Evolutionary conservation across 2,888 invertebrate genomes (phyloP), one percentile per base, ranked within the genome.

Genomic region (Hololepta plana): DNA sequence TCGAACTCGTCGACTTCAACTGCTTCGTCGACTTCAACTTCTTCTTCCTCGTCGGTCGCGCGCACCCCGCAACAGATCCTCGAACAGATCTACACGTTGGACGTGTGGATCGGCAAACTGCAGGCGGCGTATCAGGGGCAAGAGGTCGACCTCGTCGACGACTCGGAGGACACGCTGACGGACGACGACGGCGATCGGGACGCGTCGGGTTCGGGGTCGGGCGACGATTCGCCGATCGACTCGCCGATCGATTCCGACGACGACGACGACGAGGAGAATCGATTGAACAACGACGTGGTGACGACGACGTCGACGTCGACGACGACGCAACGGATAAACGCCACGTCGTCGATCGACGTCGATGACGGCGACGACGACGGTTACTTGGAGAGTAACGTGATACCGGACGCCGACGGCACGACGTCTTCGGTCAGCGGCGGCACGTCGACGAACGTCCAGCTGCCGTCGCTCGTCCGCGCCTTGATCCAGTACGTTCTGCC

Each of bases 81-180:
- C 37, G 69, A 79, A 38, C 87, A 87, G 51, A 64, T 77, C 17
- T 74, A 72, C 42, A 65, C 72, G 27, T 60, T 95, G 24, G 70
- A 74, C 41, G 69, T 72, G 16, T 74, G 87, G 38, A 76, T 80
- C 15, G 76, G 69, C 36, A 72, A 82, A 43, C 61, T 95, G 33
- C 72, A 77, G 44, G 80, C 77, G 46, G 93, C 93, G 0, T 85
- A 77, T 57, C 85, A 85, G 45, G 93, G 91, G 0, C 67, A 77
- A 38, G 88, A 91, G 46, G 88, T 91, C 15, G 82, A 85, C 42
- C 36, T 51, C 22, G 39, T 46, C 12, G 51, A 52, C 32, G 51
- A 51, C 30, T 20, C 49, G 63, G 14, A 35, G 12, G 33, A 35
- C 4, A 12, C 13, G 9, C 16, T 28, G 8, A 12, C 30, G 7